phyloP scores from a whole-genome alignment of 2,113 vertebrate genomes.

The Lophura nycthemera region DNA sequence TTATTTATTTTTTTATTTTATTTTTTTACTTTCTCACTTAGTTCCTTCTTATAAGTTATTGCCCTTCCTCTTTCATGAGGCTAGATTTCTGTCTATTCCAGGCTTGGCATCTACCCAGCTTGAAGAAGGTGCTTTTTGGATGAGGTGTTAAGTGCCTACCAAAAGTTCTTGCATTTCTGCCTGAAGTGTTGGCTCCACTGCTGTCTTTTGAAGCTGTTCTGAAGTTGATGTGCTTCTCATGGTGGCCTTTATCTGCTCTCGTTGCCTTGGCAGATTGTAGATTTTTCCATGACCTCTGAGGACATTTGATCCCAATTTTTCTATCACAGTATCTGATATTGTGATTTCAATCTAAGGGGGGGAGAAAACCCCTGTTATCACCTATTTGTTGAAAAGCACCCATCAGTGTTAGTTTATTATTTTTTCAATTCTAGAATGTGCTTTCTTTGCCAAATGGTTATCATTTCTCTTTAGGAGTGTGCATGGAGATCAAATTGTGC shows the following conservation, averaged over 20 bases:
- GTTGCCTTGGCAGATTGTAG: background rate
- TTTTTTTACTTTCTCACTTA: background rate
- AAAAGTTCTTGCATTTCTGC: background rate
- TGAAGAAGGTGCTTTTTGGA: background rate
- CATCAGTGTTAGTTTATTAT: background rate
- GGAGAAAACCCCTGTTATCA: background rate
- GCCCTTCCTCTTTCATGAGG: background rate
- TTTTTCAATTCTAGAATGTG: background rate
- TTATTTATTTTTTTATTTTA: no score
- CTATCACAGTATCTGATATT: background rate
- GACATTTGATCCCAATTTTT: background rate
- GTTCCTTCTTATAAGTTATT: background rate
- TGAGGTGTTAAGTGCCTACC: background rate
- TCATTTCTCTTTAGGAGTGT: background rate
- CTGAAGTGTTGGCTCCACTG: background rate
- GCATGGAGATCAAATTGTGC: accelerated
- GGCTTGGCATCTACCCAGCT: background rate
- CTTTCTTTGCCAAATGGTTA: background rate
- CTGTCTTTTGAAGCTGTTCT: background rate
- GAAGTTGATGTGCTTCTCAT: background rate
- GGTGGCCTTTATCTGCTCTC: background rate
- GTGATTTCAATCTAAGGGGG: background rate
- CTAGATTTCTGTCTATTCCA: background rate
- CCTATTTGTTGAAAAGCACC: background rate
- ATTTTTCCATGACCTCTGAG: background rate